Base-by-base conservation (phyloP, 2,113 vertebrate species). In the Sinocyclocheilus anophthalmus region DNA sequence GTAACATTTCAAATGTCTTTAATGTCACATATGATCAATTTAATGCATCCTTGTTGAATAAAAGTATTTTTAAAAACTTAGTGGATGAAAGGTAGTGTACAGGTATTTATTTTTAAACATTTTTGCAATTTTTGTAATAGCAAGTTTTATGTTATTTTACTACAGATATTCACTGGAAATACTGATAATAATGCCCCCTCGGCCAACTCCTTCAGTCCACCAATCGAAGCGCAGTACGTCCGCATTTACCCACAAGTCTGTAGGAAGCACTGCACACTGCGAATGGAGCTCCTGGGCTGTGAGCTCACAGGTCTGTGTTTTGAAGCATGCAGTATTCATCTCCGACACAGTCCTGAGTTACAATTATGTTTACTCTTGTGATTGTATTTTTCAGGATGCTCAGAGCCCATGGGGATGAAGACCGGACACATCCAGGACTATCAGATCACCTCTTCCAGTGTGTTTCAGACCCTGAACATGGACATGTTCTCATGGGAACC, bases 401-500 rank as follows among this genome's bases (percentile, higher is more conserved):
- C 96, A 18, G 96, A 97, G 91, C 96, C 96, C 83, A 88, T 97
- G 90, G 96, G 96, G 80, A 96, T 97, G 96, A 97, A 97, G 89
- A 95, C 95, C 3, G 96, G 96, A 81, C 94, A 96, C 18, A 95
- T 97, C 81, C 95, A 96, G 86, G 96, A 97, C 86, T 95, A 93
- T 87, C 96, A 97, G 89, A 95, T 97, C 88, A 94, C 91, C 12
- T 96, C 96, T 33, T 97, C 96, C 73, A 97, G 96, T 39, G 84
- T 96, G 88, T 96, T 96, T 91, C 93, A 95, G 42, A 97, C 96
- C 0, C 95, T 97, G 85, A 96, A 96, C 88, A 96, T 97, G 96
- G 96, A 96, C 86, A 96, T 96, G 94, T 96, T 97, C 0, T 88
- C 96, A 1, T 97, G 96, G 96, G 95, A 96, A 86, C 94, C 96